phyloP scores from a whole-genome alignment of 2,888 invertebrate genomes.

The Prenolepis imparis region DNA sequence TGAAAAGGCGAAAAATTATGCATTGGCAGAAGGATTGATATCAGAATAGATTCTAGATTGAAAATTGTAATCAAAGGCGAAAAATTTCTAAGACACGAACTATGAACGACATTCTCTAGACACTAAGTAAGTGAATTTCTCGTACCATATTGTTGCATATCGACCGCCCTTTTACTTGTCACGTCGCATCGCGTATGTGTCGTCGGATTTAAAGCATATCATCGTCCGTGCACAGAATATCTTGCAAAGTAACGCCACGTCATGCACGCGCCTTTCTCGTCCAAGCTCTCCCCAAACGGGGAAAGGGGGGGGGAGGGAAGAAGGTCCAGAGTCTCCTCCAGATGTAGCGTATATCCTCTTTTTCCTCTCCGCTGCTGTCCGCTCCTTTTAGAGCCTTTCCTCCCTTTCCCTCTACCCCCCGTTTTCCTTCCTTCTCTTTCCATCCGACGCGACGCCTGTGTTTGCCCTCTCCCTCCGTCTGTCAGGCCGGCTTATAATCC shows the following conservation, averaged over 20 bases:
- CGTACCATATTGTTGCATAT: conserved; percentile 72
- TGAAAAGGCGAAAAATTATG: too few relatives aligned
- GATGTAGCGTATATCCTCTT: conserved; percentile 53
- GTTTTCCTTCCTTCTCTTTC: background rate
- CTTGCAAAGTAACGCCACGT: conserved; percentile 63
- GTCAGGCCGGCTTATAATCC: conserved; percentile 82
- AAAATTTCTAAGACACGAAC: conserved; percentile 22
- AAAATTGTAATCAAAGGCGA: background rate
- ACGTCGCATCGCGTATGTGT: conserved; percentile 57
- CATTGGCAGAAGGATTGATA: too few relatives aligned
- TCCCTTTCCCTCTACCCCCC: background rate
- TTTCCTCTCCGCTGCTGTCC: conserved; percentile 32
- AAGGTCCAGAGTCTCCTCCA: conserved; percentile 59
- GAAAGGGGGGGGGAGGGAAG: too few relatives aligned
- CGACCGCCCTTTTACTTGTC: conserved; percentile 61
- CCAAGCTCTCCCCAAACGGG: conserved; percentile 61
- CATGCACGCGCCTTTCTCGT: conserved; percentile 68
- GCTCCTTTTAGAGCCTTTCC: conserved; percentile 38
- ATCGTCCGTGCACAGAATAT: conserved; percentile 64
- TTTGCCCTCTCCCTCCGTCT: conserved; percentile 69
- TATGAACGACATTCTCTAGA: conserved; percentile 78
- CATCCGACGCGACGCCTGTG: conserved; percentile 56
- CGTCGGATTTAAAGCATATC: conserved; percentile 75
- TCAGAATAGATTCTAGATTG: background rate
- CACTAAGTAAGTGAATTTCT: conserved; percentile 76